Evolutionary conservation across 1,140 invertebrate genomes (phyloP).

Genomic region (Popillia japonica): DNA sequence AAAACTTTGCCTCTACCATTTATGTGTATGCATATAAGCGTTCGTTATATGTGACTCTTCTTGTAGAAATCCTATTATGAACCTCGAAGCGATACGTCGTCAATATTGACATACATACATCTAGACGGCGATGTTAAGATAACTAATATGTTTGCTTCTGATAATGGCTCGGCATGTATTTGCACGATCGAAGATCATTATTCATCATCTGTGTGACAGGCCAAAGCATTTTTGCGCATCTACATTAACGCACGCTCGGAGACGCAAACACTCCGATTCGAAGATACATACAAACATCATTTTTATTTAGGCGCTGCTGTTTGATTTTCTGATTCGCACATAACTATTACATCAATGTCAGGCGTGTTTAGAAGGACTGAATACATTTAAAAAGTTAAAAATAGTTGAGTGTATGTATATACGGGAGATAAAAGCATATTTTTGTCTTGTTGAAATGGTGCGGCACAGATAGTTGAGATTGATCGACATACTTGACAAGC

Average conservation of each 20-base stretch:
- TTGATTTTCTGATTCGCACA: constrained; percentile 10
- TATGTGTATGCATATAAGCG: background rate
- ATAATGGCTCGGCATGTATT: background rate
- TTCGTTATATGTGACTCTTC: background rate
- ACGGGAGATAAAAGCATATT: background rate
- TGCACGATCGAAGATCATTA: constrained; percentile 18
- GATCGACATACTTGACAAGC: background rate
- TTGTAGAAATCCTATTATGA: background rate
- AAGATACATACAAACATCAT: background rate
- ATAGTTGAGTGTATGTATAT: background rate
- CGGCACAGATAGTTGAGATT: background rate
- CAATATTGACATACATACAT: background rate
- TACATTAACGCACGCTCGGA: constrained; percentile 9
- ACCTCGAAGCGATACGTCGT: background rate
- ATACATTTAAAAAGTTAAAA: constrained; percentile 4
- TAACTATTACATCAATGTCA: constrained; percentile 19
- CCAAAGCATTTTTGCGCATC: constrained; percentile 6
- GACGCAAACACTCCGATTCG: background rate
- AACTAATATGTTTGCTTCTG: constrained; percentile 9
- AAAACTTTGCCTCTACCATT: background rate
- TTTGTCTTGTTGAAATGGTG: background rate
- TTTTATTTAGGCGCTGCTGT: background rate
- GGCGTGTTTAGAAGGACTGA: background rate
- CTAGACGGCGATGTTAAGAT: background rate
- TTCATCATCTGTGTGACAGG: constrained; percentile 8